phyloP scores from a whole-genome alignment of 2,888 invertebrate genomes.

The Apantesis nais region DNA sequence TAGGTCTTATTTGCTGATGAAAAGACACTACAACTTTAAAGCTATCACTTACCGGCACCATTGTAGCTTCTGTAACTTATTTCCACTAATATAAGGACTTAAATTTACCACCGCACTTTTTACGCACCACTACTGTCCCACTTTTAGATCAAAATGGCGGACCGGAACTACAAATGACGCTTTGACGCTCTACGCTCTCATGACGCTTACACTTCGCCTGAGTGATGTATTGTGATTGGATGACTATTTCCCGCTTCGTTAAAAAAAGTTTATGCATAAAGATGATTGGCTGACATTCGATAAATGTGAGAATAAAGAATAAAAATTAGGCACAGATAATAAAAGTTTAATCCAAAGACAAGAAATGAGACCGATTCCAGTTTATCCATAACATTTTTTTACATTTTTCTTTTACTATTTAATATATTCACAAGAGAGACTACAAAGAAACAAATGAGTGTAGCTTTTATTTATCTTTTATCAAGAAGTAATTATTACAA shows the following conservation, averaged over 20 bases:
- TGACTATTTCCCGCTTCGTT: slow-evolving; percentile 2
- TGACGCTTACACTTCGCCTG: not conserved
- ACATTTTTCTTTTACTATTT: not conserved
- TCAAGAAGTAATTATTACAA: not conserved
- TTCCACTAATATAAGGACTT: slow-evolving; percentile 26
- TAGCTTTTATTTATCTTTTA: not conserved
- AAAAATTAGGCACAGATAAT: slow-evolving; percentile 7
- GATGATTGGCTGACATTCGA: slow-evolving; percentile 3
- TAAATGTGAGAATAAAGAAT: not conserved
- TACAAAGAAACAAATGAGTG: not conserved
- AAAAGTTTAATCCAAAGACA: not conserved
- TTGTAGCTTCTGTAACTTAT: slow-evolving; percentile 50
- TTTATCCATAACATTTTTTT: not conserved
- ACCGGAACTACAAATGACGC: slow-evolving; percentile 35
- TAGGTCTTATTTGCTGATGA: not conserved
- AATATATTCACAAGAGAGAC: not conserved
- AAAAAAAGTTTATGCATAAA: not conserved
- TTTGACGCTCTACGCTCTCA: slow-evolving; percentile 31
- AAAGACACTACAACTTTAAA: slow-evolving; percentile 13
- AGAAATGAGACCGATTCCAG: not conserved
- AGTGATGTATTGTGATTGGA: slow-evolving; percentile 14
- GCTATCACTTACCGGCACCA: slow-evolving; percentile 77
- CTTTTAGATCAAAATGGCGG: slow-evolving; percentile 50
- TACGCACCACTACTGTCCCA: slow-evolving; percentile 34
- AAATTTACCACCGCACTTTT: slow-evolving; percentile 36